Percentiles rank a stretch among this genome's conserved stretches.
Conservation (phyloP, 2,888 invertebrate species). For the Brachypalpus laphriformis region DNA sequence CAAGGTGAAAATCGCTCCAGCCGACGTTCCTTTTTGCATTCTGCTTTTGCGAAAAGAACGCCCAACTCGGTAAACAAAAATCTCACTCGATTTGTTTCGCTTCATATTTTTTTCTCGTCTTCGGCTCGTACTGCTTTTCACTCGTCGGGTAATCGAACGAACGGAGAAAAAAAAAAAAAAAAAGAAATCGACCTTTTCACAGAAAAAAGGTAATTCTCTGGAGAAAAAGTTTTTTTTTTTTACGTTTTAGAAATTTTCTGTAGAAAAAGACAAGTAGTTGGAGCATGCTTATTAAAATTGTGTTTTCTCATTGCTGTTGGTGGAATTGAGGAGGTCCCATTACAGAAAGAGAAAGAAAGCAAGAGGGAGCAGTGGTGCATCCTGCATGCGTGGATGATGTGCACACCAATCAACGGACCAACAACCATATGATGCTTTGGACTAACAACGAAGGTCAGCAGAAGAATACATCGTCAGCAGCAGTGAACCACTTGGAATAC, state of each 20-base stretch:
- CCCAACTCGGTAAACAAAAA: constrained; percentile 74
- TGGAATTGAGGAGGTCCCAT: constrained; percentile 66
- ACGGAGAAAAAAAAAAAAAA: constrained; percentile 59
- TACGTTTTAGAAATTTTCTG: constrained; percentile 31
- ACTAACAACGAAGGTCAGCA: constrained; percentile 71
- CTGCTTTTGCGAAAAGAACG: constrained; percentile 70
- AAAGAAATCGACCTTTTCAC: constrained; percentile 68
- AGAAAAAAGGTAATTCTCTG: constrained; percentile 60
- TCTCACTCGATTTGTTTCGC: constrained; percentile 60
- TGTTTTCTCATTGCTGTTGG: constrained; percentile 51
- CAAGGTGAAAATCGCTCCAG: constrained; percentile 55
- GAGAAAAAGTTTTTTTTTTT: constrained; percentile 12
- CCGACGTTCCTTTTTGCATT: constrained; percentile 60
- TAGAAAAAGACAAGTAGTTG: constrained; percentile 28
- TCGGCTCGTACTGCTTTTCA: constrained; percentile 36
- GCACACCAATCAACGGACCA: constrained; percentile 59
- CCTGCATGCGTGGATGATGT: constrained; percentile 74
- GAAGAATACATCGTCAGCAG: constrained; percentile 65
- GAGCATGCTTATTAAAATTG: constrained; percentile 45
- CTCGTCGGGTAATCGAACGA: constrained; percentile 53
- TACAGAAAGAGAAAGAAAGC: constrained; percentile 31
- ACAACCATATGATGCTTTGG: constrained; percentile 74
- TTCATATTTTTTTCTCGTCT: constrained; percentile 53
- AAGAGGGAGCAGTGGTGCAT: constrained; percentile 52
- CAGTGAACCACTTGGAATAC: constrained; percentile 65